A percentile compares a stretch with the other conserved stretches of the same genome.
Evolutionary conservation across 2,113 vertebrate genomes (phyloP).

Genomic region (Heterotis niloticus): DNA sequence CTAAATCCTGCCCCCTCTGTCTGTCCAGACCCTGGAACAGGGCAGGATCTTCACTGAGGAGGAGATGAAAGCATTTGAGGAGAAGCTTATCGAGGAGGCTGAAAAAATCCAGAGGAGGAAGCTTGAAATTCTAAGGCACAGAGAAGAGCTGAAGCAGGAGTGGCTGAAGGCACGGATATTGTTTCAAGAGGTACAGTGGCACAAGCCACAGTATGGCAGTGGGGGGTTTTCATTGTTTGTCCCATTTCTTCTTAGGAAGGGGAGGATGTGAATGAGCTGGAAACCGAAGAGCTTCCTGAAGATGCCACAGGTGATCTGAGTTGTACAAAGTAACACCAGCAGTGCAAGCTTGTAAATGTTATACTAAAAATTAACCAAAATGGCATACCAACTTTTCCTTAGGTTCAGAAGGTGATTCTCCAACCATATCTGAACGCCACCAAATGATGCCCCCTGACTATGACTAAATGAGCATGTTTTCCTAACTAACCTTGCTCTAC

Average conservation of each 20-base stretch:
- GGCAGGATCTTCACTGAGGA: constrained; percentile 88
- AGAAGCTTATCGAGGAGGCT: constrained; percentile 78
- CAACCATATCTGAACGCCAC: constrained; percentile 44
- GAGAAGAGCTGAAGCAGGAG: constrained; percentile 84
- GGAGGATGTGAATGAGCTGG: constrained; percentile 88
- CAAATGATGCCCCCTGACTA: constrained; percentile 51
- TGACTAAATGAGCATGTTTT: constrained; percentile 28
- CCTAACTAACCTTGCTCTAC: constrained; percentile 32
- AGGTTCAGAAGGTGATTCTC: constrained; percentile 26
- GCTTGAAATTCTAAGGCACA: constrained; percentile 83
- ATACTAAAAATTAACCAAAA: background rate
- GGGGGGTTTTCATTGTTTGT: too few relatives aligned
- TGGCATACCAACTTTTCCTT: background rate
- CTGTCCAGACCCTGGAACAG: constrained; percentile 81
- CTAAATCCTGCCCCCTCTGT: too few relatives aligned
- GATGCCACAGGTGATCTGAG: constrained; percentile 62
- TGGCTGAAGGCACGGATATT: constrained; percentile 85
- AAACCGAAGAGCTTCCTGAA: constrained; percentile 69
- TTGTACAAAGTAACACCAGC: background rate
- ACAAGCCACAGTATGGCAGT: background rate
- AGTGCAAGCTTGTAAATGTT: background rate
- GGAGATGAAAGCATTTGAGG: constrained; percentile 88
- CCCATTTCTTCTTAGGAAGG: constrained; percentile 65
- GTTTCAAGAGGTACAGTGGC: constrained; percentile 75
- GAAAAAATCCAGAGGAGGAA: constrained; percentile 78